Base-by-base conservation (phyloP, 2,113 vertebrate genomes). In the Scomber japonicus region DNA sequence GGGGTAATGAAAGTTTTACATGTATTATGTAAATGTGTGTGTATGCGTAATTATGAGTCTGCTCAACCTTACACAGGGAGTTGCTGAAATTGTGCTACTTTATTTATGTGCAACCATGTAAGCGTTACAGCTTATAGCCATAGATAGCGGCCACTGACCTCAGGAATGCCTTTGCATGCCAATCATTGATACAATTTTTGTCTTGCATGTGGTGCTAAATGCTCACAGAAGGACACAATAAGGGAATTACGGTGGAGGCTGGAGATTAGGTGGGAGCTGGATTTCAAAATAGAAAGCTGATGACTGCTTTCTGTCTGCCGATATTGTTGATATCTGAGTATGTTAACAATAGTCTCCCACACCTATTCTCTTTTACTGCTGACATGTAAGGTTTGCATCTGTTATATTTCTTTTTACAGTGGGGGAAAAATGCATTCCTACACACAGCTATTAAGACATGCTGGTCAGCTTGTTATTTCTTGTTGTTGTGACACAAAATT, bases 1-100 rank as follows among this genome's bases (percentile, higher is more conserved):
- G 11, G 15, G 48, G 8, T 61, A 61, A 75, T 78, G 48, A 77
- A 82, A 66, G 12, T 84, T 82, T 77, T 59, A 71, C 54, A 67
- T 67, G 53, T 17, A 68, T 48, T 59, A 27, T 27, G 30, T 53
- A 46, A 80, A 48, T 44, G 53, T 59, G 16, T 46, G 35, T 72
- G 35, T 62, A 17, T 71, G 66, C 13, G 4, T 71, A 11, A 62
- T 63, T 64, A 53, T 12, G 45, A 16, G 15, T 44, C 21, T 16
- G 11, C 13, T 60, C n/a, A 65, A 35, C 40, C 59, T 45, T 45
- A 19, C 31, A 60, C 3, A 31, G 11, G 53, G 5, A 77, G 40
- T 11, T 74, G 49, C 48, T 57, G 16, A 51, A 62, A 50, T 45
- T 48, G 14, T 56, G 13, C 11, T 74, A 45, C 24, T 75, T 62